Conservation (phyloP, 1,140 invertebrate species). For the Tetragnatha versicolor region DNA sequence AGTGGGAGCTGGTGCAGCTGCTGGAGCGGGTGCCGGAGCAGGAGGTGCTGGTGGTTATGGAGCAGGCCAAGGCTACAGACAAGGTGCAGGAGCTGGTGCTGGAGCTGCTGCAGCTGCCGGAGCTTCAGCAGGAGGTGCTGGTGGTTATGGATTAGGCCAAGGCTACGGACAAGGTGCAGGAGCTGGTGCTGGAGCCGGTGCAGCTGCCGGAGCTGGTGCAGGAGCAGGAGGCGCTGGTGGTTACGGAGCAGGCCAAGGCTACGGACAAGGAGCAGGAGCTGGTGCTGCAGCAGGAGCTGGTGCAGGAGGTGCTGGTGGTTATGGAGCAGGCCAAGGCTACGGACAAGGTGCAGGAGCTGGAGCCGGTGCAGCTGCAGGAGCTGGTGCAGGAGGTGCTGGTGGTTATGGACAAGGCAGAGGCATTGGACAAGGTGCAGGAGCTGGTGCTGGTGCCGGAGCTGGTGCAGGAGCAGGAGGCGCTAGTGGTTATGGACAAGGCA, state of each 20-base stretch:
- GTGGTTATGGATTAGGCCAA: neutral
- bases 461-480: neutral
- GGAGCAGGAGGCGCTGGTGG: neutral
- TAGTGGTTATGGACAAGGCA: neutral
- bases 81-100: neutral
- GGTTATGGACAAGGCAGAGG: neutral
- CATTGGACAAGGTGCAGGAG: neutral
- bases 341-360: neutral
- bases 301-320: neutral
- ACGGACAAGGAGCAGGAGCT: neutral
- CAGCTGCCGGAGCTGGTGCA: neutral
- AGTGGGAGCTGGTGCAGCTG: neutral
- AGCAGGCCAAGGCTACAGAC: neutral
- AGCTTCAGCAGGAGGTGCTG: too few relatives aligned
- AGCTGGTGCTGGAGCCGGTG: neutral
- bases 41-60: neutral
- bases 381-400: neutral
- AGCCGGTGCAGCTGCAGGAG: neutral
- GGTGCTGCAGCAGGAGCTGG: neutral
- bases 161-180: neutral
- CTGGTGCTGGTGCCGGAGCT: neutral
- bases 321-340: neutral
- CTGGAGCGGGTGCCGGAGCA: neutral
- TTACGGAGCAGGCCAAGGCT: neutral
- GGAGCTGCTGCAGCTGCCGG: too few relatives aligned